Base-by-base conservation (phyloP, 2,113 vertebrate genomes). In the Takifugu bimaculatus region DNA sequence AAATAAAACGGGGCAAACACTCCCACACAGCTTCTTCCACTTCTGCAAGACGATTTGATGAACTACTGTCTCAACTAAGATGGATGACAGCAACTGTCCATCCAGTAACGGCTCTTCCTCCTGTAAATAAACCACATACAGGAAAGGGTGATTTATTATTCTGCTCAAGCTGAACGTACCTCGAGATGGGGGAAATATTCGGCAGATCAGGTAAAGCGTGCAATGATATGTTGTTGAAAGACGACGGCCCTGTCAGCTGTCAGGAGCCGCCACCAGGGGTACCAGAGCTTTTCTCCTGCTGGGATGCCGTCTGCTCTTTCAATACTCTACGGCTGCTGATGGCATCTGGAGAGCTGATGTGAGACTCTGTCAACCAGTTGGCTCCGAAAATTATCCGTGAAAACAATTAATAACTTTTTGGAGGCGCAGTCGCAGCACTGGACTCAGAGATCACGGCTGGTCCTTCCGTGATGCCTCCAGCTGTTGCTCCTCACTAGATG, bases 71-170 rank as follows among this genome's bases (percentile, higher is more conserved):
- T 26, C 56, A 60, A 52, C 60, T 10, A 43, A 57, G n/a, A 60
- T 43, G 71, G 62, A 65, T 26, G 54, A 47, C 43, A 57, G 44
- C 35, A 50, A 26, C 35, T 7, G 57, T n/a, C 56, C 57, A 57
- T 13, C 1, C 27, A 44, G 28, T 57, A 20, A 2, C 25, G n/a
- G 3, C 39, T n/a, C 26, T 44, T 6, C 57, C 15, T 13, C 6
- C 15, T 59, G 3, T 13, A 49, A 12, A 11, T 4, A 13, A 59
- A 35, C 15, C 20, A 10, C 28, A 0, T 27, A 12, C 50, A 28
- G 48, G 48, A 15, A 20, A 4, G 45, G 58, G 35, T 60, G 56
- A 67, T 13, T 59, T 57, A 39, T 26, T 45, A 13, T 42, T 57
- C 64, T 42, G 63, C 62, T 59, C 55, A 6, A 70, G 15, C 45